Evolutionary conservation across 2,888 invertebrate genomes (phyloP), one percentile per base, ranked within the genome.

Genomic region (Patella caerulea): DNA sequence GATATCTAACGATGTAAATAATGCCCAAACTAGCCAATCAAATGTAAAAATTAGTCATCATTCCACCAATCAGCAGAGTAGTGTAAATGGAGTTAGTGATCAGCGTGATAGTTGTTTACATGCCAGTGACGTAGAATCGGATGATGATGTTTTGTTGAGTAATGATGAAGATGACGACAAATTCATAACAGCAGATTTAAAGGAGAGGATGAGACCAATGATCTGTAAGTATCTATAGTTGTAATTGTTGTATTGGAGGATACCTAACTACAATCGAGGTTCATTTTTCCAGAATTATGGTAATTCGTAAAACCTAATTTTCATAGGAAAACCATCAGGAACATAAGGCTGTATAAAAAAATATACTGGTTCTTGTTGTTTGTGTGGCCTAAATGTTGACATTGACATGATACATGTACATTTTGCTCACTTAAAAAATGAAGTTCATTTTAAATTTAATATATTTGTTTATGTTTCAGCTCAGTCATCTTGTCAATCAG

Each of bases 401-500:
- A 45, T 1, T 45, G 45, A 45, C 45, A 9, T 45, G 45, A 45
- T 45, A 45, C 45, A 45, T 45, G 45, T 45, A 45, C 45, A 45
- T 45, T 7, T 45, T 9, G 45, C 45, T 45, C 45, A 45, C 9
- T 9, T 45, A 9, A 45, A 45, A 45, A 9, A 9, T 45, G 1
- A 45, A 5, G 34, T 45, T 45, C 45, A 9, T 45, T 45, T 45
- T 45, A 45, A 45, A 45, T 45, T 45, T 45, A 17, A 65, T 34
- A 45, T 15, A 12, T 24, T 12, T 7, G 72, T 19, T 65, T 45
- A 17, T 65, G 19, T 74, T 77, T 54, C 77, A 83, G 82, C 82
- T 56, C 74, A 82, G 73, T 80, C 81, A 3, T 78, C 80, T 59
- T 72, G 78, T 4, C 72, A 80, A 17, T 81, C 80, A 9, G 75